Conservation (phyloP, 2,888 invertebrate genomes). For the Bellardia bayeri region DNA sequence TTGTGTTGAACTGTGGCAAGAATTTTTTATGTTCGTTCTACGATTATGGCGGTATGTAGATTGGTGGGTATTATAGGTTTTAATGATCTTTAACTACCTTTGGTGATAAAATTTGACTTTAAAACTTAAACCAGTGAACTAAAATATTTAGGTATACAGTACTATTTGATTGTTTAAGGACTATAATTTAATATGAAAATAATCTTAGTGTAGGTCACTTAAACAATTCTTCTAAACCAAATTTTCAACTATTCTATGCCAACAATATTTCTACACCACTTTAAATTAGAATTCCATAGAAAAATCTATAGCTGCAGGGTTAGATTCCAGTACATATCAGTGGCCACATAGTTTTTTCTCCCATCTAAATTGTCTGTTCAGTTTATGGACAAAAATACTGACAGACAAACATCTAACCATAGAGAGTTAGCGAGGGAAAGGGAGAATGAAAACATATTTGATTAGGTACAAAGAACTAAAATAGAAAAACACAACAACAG, state of each 20-base stretch:
- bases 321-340: slow-evolving; percentile 25
- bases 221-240: not conserved
- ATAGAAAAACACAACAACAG: slow-evolving; percentile 5
- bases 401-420: slow-evolving; percentile 11
- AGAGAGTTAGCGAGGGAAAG: not conserved
- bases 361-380: not conserved
- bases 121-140: too few species aligned
- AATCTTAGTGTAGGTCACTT: not conserved
- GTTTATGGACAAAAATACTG: not conserved
- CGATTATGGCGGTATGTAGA: too few species aligned
- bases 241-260: not conserved
- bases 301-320: slow-evolving; percentile 27
- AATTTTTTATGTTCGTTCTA: not conserved
- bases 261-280: slow-evolving; percentile 3
- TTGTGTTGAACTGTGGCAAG: not conserved
- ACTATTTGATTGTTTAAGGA: too few species aligned
- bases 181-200: not conserved
- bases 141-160: too few species aligned
- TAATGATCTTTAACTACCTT: too few species aligned
- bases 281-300: slow-evolving; percentile 39
- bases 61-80: too few species aligned
- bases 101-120: too few species aligned
- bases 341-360: not conserved
- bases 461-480: slow-evolving; percentile 39
- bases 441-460: slow-evolving; percentile 7